These are phyloP conservation scores for Sphinx pinastri DNA, from an alignment of 2,888 invertebrate genomes.

Conservation along the genomic window DNA sequence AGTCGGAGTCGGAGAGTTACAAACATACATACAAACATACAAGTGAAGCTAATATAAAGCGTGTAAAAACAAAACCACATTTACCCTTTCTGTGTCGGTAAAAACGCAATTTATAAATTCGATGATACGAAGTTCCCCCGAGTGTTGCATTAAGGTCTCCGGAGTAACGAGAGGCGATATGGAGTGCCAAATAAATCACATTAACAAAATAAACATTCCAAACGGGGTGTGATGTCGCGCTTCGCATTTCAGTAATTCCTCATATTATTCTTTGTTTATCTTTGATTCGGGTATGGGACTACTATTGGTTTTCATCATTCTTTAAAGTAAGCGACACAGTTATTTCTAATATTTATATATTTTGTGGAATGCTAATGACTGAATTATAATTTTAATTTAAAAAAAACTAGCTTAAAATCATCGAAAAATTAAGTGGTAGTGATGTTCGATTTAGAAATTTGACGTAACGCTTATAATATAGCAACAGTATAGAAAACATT, in stretches of 20 bases:
- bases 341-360: not conserved
- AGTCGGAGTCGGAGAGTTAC: no score
- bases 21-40: no score
- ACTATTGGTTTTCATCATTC: conserved; percentile 6
- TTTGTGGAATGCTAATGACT: no score
- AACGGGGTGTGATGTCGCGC: conserved; percentile 28
- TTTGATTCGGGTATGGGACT: conserved; percentile 31
- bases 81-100: not conserved
- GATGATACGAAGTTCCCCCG: not conserved
- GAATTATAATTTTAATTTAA: no score
- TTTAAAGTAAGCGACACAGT: not conserved
- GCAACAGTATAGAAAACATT: no score
- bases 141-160: conserved; percentile 24
- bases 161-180: conserved; percentile 28
- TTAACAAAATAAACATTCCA: conserved; percentile 47
- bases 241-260: conserved; percentile 39
- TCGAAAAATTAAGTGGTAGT: no score
- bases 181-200: conserved; percentile 37
- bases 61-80: not conserved
- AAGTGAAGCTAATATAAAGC: no score
- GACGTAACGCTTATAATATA: no score
- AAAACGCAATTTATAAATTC: not conserved
- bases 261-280: conserved; percentile 41
- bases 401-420: no score
- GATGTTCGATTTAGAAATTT: no score